phyloP scores from a whole-genome alignment of 1,140 invertebrate species.

The Plectrocnemia conspersa region DNA sequence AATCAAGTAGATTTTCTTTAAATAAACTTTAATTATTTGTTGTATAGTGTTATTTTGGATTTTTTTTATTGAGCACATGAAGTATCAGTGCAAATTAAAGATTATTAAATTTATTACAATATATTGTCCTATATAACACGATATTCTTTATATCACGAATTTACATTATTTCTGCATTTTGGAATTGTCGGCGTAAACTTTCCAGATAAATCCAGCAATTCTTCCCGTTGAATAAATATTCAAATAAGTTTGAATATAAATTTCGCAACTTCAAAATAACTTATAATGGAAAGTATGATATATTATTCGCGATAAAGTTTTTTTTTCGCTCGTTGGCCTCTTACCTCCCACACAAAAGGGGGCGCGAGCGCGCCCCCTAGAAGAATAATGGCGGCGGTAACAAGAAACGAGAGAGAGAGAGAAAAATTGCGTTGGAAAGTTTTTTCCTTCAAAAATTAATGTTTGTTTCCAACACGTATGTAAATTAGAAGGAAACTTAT shows the following conservation, averaged over 20 bases:
- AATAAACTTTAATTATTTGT: no score
- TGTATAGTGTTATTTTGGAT: no score
- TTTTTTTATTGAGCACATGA: no score
- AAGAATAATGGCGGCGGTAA: not conserved
- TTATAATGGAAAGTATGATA: slow-evolving; percentile 36
- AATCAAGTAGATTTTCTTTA: no score
- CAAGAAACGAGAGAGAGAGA: not conserved
- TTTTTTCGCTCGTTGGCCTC: slow-evolving; percentile 22
- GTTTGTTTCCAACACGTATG: not conserved
- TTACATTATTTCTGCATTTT: slow-evolving; percentile 35
- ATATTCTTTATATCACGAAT: slow-evolving; percentile 27
- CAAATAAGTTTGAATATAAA: slow-evolving; percentile 36
- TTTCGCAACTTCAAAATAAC: slow-evolving; percentile 36
- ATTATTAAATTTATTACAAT: no score
- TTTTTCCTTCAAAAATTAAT: not conserved
- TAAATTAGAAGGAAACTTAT: not conserved
- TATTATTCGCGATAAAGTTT: slow-evolving; percentile 33
- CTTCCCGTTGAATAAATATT: slow-evolving; percentile 36
- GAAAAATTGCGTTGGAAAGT: not conserved
- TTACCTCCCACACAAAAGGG: slow-evolving; percentile 25
- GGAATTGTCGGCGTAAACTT: slow-evolving; percentile 31
- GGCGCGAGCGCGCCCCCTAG: slow-evolving; percentile 25
- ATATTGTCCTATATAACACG: no score
- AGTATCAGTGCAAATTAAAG: no score
- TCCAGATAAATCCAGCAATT: slow-evolving; percentile 33